Evolutionary conservation across 2,797 vertebrate species (phyloP).

Genomic region (Mallotus villosus): DNA sequence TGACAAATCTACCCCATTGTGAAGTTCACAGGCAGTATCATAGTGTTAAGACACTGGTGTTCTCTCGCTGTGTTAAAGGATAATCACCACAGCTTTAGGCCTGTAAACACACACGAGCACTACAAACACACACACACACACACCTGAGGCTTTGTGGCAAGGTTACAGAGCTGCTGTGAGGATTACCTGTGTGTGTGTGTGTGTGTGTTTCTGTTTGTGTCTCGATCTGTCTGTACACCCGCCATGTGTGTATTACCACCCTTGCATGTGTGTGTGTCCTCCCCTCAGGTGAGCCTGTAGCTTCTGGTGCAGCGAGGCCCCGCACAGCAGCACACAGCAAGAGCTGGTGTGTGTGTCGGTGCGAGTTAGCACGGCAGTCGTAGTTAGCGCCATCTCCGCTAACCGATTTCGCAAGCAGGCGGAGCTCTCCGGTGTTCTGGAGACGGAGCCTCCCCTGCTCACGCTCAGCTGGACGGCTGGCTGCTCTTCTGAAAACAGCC

Average conservation of each 20-base stretch:
- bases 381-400: neutral
- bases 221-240: neutral
- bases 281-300: slow-evolving; percentile 3
- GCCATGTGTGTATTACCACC: neutral
- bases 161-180: slow-evolving; percentile 1
- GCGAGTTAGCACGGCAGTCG: neutral
- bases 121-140: slow-evolving; percentile 4
- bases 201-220: neutral
- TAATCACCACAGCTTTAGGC: neutral
- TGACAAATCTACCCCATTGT: neutral
- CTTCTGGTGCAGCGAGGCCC: neutral
- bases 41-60: neutral
- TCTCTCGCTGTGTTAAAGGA: slow-evolving; percentile 1
- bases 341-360: neutral
- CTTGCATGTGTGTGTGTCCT: neutral
- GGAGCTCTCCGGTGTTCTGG: neutral
- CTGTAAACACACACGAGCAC: neutral
- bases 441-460: slow-evolving; percentile 7
- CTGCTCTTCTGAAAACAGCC: slow-evolving; percentile 18
- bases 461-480: slow-evolving; percentile 17
- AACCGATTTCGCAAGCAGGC: slow-evolving; percentile 2
- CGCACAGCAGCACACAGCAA: neutral
- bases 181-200: slow-evolving; percentile 16
- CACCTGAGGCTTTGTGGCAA: neutral
- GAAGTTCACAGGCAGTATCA: neutral